Percentiles rank a stretch among this genome's conserved stretches.
Evolutionary conservation across 2,113 vertebrate genomes (phyloP).

Genomic region (Uropsilus gracilis): DNA sequence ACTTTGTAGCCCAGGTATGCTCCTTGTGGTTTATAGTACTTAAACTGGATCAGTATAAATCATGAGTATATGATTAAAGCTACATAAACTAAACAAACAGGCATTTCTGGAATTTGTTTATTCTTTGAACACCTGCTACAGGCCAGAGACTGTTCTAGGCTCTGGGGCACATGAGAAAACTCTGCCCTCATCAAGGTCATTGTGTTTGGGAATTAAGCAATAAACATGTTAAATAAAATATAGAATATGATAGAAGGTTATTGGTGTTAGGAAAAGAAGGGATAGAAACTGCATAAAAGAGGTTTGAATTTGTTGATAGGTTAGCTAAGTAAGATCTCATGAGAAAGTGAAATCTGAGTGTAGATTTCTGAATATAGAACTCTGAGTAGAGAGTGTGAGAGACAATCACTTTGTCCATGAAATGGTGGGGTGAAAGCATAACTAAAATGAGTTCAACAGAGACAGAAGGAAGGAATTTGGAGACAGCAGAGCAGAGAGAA

Average conservation of each 20-base stretch:
- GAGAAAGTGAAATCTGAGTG: not conserved
- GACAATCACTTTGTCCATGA: not conserved
- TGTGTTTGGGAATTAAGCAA: not conserved
- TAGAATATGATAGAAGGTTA: not conserved
- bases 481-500: not conserved
- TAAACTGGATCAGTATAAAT: not conserved
- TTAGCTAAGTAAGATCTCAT: not conserved
- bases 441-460: not conserved
- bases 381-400: not conserved
- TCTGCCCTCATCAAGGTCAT: not conserved
- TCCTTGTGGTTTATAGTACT: not conserved
- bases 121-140: not conserved
- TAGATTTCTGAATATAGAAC: too few relatives aligned
- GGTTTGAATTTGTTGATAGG: not conserved
- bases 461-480: not conserved
- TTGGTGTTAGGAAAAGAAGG: not conserved
- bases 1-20: conserved; percentile 89
- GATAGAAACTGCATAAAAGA: not conserved
- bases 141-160: not conserved
- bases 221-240: not conserved
- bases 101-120: not conserved
- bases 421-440: not conserved
- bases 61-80: not conserved
- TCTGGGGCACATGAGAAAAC: not conserved
- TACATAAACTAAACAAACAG: not conserved